Evolutionary conservation across 2,888 invertebrate species (phyloP), one percentile per base, ranked within the genome.

Genomic region (Clostera curtula): DNA sequence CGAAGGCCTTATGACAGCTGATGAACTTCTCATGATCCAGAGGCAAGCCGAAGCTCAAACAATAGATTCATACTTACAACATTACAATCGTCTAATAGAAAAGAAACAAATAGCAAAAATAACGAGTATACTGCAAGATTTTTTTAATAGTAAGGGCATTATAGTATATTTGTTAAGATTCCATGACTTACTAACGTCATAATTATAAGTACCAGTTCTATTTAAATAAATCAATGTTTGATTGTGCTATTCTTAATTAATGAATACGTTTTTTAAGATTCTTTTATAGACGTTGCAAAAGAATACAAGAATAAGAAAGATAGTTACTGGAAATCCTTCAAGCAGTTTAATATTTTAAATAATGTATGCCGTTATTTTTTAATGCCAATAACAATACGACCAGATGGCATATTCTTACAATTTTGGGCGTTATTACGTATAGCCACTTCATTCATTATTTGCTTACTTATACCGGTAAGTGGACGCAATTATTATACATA

Each of bases 381-480:
- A 8, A 44, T 82, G 49, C 83, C 83, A 3, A 54, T 77, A 18
- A 50, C 54, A 2, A 73, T 83, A 24, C 72, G 59, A 40, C 82
- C 82, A 1, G 64, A 75, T 40, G 83, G 83, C 5, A 45, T 67
- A 42, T 80, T 82, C 40, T 45, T 83, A 12, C 69, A 69, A 49
- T 54, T 41, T 18, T 83, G 82, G 82, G 65, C 73, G 2, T 40
- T 66, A 12, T 33, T 76, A 8, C 53, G 82, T 30, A 56, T 77
- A 24, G 27, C 49, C 4, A 37, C 61, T 3, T 76, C 79, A 5
- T 75, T 73, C 46, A 27, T 66, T 16, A 40, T 77, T 11, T 73
- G 74, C 42, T 40, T 82, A 24, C 34, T 79, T 6, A 65, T 77
- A 42, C 82, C 82, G 24, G 82, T 83, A 60, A 62, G 64, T n/a